Percentiles rank a stretch among this genome's conserved stretches.
phyloP scores from a whole-genome alignment of 1,140 invertebrate genomes.

The Heliconius eleuchia region DNA sequence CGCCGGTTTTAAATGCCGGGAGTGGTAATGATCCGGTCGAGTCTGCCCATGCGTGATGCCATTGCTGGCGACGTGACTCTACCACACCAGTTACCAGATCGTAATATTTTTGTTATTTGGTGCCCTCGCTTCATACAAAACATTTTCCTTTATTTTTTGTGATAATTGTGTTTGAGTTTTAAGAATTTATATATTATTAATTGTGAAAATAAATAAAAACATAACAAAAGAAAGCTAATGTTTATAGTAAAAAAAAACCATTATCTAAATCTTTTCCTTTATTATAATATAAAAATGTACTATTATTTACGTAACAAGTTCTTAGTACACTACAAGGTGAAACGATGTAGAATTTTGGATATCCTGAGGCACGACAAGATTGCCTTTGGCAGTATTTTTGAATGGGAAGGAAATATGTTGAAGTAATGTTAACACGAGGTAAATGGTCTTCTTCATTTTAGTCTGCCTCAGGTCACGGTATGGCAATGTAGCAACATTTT shows the following conservation, averaged over 20 bases:
- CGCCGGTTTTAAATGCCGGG: too few relatives aligned
- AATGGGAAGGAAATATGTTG: background rate
- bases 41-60: too few relatives aligned
- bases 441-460: background rate
- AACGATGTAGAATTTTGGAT: background rate
- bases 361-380: slow-evolving; percentile 3
- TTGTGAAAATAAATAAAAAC: too few relatives aligned
- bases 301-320: background rate
- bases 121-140: too few relatives aligned
- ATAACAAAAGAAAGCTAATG: too few relatives aligned
- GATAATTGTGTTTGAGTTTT: too few relatives aligned
- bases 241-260: background rate
- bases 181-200: too few relatives aligned
- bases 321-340: background rate
- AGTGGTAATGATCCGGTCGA: too few relatives aligned
- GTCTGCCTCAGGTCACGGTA: background rate
- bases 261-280: background rate
- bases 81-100: too few relatives aligned
- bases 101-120: too few relatives aligned
- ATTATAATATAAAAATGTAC: background rate
- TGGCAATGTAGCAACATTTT: background rate
- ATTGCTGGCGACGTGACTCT: too few relatives aligned
- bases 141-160: too few relatives aligned
- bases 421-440: background rate
- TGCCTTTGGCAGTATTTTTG: background rate